Evolutionary conservation across 1,140 invertebrate species (phyloP).

Genomic region (Tetramorium alpestre): DNA sequence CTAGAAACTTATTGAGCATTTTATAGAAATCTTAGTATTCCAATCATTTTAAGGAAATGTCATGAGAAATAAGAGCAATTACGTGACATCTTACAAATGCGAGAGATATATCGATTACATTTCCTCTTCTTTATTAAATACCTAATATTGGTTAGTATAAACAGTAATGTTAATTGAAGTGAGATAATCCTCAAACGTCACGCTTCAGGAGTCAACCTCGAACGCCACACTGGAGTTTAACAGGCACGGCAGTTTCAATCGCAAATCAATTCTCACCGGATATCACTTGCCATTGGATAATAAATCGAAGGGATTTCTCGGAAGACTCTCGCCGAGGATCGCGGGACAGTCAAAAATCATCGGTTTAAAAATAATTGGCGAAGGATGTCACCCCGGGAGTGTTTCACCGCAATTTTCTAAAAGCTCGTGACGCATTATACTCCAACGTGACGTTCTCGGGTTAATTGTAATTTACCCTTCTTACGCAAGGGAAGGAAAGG

Average conservation of each 20-base stretch:
- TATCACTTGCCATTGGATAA: neutral
- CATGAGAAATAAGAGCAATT: neutral
- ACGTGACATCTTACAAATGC: neutral
- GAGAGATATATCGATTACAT: too few species aligned
- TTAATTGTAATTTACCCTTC: constrained; percentile 37
- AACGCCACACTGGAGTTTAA: neutral
- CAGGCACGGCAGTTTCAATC: neutral
- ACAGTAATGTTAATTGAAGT: constrained; percentile 15
- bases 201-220: constrained; percentile 24
- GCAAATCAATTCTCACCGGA: neutral
- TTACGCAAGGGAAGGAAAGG: constrained; percentile 1
- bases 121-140: neutral
- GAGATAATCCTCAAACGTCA: constrained; percentile 14
- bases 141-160: constrained; percentile 22
- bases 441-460: constrained; percentile 6
- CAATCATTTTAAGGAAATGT: neutral
- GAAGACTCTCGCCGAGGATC: neutral
- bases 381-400: neutral
- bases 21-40: neutral
- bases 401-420: neutral
- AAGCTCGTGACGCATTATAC: constrained; percentile 23
- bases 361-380: constrained; percentile 20
- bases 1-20: neutral
- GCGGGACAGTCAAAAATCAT: neutral
- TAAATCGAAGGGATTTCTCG: neutral